Evolutionary conservation across 1,140 invertebrate genomes (phyloP), one percentile per base, ranked within the genome.

Genomic region (Zophobas morio): DNA sequence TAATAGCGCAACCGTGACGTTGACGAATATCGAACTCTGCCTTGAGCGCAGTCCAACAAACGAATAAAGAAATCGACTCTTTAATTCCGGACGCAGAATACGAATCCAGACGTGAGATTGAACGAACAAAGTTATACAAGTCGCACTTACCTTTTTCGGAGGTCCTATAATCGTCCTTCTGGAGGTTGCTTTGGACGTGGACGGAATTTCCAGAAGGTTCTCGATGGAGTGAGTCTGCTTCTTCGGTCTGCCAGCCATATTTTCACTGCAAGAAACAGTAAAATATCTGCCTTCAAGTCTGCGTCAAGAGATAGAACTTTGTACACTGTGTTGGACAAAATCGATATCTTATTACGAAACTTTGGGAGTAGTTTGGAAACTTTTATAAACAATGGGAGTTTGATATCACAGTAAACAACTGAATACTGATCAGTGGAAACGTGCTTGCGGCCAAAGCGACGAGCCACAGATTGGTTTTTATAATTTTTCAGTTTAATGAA

Each of bases 321-420:
- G 37, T 66, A 66, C 60, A 40, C 3, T 66, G 53, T 54, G 60
- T 66, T 66, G 60, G 37, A 42, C 73, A 82, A 82, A 83, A 83
- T 83, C 82, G 79, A 83, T 83, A 83, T 78, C 82, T 83, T 83
- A 83, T 83, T 83, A 83, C 76, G 75, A 77, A 83, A 83, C 76
- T 83, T 83, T 79, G 70, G 49, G 75, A 79, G 80, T 80, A 83
- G 82, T 83, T 83, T 73, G 81, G 70, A 81, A 83, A 84, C 79
- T 84, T 82, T 82, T 82, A 82, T 84, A 84, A 84, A 84, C 81
- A 84, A 84, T 83, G 80, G 70, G 79, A 80, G 78, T 80, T 81
- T 82, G 81, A 82, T 82, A 84, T 82, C 80, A 76, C 76, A 77
- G 81, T 82, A 83, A 84, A 82, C 81, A 84, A 80, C 78, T 78